Conservation (phyloP, 1,140 invertebrate species). For the Drosophila persimilis region DNA sequence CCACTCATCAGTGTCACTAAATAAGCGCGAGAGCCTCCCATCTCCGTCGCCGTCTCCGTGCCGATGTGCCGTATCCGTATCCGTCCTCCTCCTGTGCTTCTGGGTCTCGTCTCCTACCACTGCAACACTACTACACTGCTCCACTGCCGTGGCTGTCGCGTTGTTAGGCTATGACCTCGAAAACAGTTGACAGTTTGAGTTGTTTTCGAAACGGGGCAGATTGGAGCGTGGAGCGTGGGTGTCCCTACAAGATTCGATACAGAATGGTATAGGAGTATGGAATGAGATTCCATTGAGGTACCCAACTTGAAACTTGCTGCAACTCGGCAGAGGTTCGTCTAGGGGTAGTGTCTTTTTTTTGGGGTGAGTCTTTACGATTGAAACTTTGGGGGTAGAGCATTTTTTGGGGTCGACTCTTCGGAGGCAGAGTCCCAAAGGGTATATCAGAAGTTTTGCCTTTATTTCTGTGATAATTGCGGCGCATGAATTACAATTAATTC, state of each 20-base stretch:
- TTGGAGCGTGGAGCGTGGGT: background rate
- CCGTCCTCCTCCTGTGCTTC: conserved; percentile 1
- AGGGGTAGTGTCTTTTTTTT: conserved; percentile 2
- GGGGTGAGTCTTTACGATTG: conserved; percentile 8
- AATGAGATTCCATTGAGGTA: background rate
- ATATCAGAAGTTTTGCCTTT: too few species aligned
- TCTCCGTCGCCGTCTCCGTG: background rate
- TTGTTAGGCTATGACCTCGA: conserved; percentile 80
- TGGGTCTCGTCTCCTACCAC: too few species aligned
- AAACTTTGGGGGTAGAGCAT: too few species aligned
- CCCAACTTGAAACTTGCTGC: conserved; percentile 38
- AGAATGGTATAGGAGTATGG: background rate
- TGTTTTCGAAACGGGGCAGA: conserved; percentile 59
- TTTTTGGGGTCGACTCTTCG: too few species aligned
- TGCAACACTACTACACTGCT: background rate
- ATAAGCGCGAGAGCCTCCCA: conserved; percentile 39
- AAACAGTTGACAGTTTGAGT: conserved; percentile 74
- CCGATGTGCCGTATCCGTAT: background rate
- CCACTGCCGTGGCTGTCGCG: conserved; percentile 22
- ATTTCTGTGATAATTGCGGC: conserved; percentile 78
- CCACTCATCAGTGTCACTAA: conserved; percentile 72
- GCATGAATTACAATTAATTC: conserved; percentile 81
- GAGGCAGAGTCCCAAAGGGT: too few species aligned
- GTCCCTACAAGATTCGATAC: too few species aligned
- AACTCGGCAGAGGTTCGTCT: background rate